Evolutionary conservation across 1,140 invertebrate species (phyloP), one percentile per base, ranked within the genome.

Genomic region (Tetranychus urticae): DNA sequence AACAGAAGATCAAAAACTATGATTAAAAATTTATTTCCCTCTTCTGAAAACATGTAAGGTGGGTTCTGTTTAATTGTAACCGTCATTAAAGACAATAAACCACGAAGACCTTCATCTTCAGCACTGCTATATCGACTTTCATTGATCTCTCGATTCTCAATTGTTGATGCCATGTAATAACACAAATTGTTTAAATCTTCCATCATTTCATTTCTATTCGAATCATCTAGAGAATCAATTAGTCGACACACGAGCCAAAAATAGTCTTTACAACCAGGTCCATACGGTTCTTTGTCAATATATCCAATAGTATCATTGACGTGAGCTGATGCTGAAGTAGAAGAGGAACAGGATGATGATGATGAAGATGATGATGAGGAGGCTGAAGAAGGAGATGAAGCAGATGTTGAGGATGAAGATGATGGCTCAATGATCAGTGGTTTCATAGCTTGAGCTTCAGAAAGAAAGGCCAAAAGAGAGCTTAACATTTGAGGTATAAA

Each of bases 251-350:
- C 75, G 0, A 93, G 73, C 87, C 88, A 91, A 70, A 93, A 92
- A 71, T 91, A 94, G 70, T 94, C 89, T 33, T 88, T 73, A 72
- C 88, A 92, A 5, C 88, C 87, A 5, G 88, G 87, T 1, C 88
- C 88, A 70, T 88, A 91, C 0, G 45, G 37, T 31, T 61, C 59
- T 61, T 63, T 65, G 3, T 65, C 64, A 36, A 60, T 47, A 14
- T 35, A 34, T n/a, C 14, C 13, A 37, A 42, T 23, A 12, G 47
- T 46, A 10, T 64, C 63, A 60, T 34, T 57, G 14, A 45, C 52
- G 2, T 52, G 69, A 34, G 78, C 76, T 37, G 63, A 73, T 63
- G 0, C 10, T 42, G n/a, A 31, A 7, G 50, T 42, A 6, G 39
- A 42, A 42, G 39, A 42, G 39, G 5, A 42, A 10, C 5, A 42